phyloP scores from a whole-genome alignment of 1,140 invertebrate genomes.

The Psix sp. region DNA sequence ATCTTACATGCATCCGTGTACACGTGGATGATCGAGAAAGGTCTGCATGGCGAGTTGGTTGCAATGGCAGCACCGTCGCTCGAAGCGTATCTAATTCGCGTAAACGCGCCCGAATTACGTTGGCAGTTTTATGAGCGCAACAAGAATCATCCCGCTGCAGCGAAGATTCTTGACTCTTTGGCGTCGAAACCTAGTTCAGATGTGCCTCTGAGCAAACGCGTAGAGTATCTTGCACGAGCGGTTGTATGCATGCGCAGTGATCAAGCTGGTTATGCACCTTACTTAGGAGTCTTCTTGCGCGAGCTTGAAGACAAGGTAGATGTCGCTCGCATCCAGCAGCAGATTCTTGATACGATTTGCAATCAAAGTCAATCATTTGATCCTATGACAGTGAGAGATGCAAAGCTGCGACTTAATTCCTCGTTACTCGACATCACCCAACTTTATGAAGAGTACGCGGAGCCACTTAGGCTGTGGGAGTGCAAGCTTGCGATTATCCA shows the following conservation, averaged over 20 bases:
- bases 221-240: constrained; percentile 95
- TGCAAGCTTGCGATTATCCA: constrained; percentile 91
- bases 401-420: constrained; percentile 79
- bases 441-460: constrained; percentile 90
- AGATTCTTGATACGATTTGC: constrained; percentile 81
- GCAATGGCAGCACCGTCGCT: constrained; percentile 87
- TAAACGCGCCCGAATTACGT: constrained; percentile 88
- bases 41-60: constrained; percentile 86
- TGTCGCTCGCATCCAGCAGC: constrained; percentile 88
- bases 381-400: constrained; percentile 73
- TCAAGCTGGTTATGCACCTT: constrained; percentile 84
- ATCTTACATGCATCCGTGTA: constrained; percentile 93
- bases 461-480: constrained; percentile 88
- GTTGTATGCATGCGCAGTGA: constrained; percentile 96
- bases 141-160: constrained; percentile 94
- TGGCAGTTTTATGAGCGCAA: constrained; percentile 98
- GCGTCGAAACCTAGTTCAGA: constrained; percentile 88
- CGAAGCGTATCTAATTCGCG: constrained; percentile 86
- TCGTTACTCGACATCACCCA: constrained; percentile 82
- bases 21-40: constrained; percentile 92
- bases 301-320: constrained; percentile 96
- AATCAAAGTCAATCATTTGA: constrained; percentile 70
- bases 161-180: constrained; percentile 91
- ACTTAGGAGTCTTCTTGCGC: constrained; percentile 90
- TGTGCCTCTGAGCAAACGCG: constrained; percentile 83